Evolutionary conservation across 2,888 invertebrate genomes (phyloP), one percentile per base, ranked within the genome.

Genomic region (Laspeyria flexula): DNA sequence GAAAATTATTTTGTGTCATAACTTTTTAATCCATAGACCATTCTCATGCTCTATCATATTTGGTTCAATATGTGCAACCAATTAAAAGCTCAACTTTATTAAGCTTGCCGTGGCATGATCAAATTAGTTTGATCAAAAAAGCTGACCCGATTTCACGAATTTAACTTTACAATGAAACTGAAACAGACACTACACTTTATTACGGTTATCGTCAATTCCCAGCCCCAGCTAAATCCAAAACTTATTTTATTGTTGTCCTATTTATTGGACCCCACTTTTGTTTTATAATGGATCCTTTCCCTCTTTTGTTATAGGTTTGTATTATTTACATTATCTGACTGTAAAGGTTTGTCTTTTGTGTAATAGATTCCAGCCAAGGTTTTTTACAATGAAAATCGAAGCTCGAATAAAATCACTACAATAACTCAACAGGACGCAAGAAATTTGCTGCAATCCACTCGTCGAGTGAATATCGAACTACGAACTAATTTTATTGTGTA

Each of bases 251-350:
- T 29, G 54, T 43, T 43, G n/a, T 10, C 16, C 13, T 52, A 30
- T 62, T 62, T 62, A 62, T 62, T 44, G 30, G 10, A 62, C 58
- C 30, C 27, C 59, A 47, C 38, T 62, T 62, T 51, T 62, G 50
- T 62, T 62, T 61, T 51, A 47, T 43, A 13, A 46, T 45, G 25
- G 39, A 43, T 39, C 29, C 13, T 40, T 13, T 6, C 42, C 13
- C 42, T 15, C 2, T 34, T 1, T 34, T 10, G 16, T 15, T 15
- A 33, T 21, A 21, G 21, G 3, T 5, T 21, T 21, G 21, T 5
- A 21, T 21, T 21, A n/a, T n/a, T n/a, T n/a, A n/a, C n/a, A n/a
- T n/a, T n/a, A n/a, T n/a, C n/a, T n/a, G 9, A 6, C 6, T 31
- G 10, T 13, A 31, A 13, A 6, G 12, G 31, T n/a, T 18, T n/a